These are phyloP conservation scores for Calephelis virginiensis DNA, from an alignment of 1,140 invertebrate genomes.

Conservation along the genomic window DNA sequence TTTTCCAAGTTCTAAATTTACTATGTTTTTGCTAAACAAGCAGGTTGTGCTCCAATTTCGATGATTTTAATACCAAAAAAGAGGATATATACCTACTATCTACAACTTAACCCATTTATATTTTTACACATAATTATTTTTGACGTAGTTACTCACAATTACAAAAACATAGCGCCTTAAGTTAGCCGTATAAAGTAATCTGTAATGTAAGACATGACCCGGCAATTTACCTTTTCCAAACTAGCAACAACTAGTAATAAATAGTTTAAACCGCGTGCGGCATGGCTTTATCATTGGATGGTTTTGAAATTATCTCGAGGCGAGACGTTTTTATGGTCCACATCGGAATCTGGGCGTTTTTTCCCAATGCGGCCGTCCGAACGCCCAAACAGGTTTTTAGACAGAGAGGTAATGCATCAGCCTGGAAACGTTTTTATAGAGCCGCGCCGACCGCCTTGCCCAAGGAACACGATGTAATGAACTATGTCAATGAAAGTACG, in stretches of 20 bases:
- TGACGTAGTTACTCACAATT: too few species aligned
- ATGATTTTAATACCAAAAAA: too few species aligned
- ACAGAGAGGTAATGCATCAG: slow-evolving; percentile 76
- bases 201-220: not conserved
- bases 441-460: slow-evolving; percentile 51
- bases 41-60: too few species aligned
- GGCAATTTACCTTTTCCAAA: slow-evolving; percentile 13
- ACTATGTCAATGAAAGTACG: slow-evolving; percentile 26
- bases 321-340: slow-evolving; percentile 73
- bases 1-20: too few species aligned
- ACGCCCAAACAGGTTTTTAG: slow-evolving; percentile 75
- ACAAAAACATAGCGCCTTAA: not conserved
- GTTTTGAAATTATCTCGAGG: slow-evolving; percentile 71
- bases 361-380: slow-evolving; percentile 66
- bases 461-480: slow-evolving; percentile 67
- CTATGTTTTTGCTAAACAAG: too few species aligned
- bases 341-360: slow-evolving; percentile 75
- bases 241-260: slow-evolving; percentile 34
- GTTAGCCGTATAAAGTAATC: not conserved
- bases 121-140: too few species aligned
- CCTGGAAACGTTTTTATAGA: slow-evolving; percentile 67
- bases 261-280: slow-evolving; percentile 53
- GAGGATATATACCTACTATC: too few species aligned
- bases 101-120: too few species aligned
- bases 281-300: slow-evolving; percentile 53